Conservation (phyloP, 2,113 vertebrate genomes). For the Microtus ochrogaster region DNA sequence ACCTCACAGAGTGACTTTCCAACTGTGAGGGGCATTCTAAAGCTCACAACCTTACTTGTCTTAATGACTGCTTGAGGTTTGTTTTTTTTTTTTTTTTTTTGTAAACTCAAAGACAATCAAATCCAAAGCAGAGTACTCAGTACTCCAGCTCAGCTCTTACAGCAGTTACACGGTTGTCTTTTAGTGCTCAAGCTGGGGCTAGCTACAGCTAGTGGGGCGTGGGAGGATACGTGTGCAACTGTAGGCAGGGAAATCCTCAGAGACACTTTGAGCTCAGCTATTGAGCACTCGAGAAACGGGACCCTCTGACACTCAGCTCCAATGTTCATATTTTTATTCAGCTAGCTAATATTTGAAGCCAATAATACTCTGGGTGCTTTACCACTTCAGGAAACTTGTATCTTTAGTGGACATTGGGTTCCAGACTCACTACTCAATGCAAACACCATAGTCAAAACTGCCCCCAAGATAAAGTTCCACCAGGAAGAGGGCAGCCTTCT, state of each 20-base stretch:
- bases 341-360: background rate
- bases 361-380: background rate
- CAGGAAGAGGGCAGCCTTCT: background rate
- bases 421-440: background rate
- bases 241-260: background rate
- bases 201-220: background rate
- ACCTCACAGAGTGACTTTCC: constrained; percentile 20
- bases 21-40: background rate
- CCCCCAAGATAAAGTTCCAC: background rate
- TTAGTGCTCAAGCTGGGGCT: background rate
- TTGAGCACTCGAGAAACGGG: background rate
- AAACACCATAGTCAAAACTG: constrained; percentile 40
- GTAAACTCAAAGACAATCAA: constrained; percentile 45
- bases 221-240: background rate
- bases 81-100: constrained; percentile 40
- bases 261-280: constrained; percentile 37
- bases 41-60: background rate
- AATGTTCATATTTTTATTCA: constrained; percentile 31
- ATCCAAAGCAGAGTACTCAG: constrained; percentile 14
- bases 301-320: background rate
- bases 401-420: constrained; percentile 34
- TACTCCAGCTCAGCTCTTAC: constrained; percentile 22
- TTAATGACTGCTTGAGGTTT: constrained; percentile 36
- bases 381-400: background rate
- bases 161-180: constrained; percentile 2